Conservation (phyloP, 1,140 invertebrate genomes). For the Drosophila eugracilis region DNA sequence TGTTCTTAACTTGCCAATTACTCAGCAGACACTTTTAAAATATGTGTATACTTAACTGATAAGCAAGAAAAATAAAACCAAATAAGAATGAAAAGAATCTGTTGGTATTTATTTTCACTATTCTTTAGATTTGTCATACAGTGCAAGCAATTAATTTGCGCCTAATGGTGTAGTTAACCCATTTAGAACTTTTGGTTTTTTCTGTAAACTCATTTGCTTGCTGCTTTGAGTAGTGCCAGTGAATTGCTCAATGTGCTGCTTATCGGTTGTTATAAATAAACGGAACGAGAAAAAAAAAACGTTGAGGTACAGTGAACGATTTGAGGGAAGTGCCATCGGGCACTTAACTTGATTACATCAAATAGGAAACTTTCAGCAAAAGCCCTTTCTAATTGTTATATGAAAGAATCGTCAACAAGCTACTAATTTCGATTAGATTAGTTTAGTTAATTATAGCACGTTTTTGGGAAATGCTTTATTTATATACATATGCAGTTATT, state of each 20-base stretch:
- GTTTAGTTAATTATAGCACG: too few species aligned
- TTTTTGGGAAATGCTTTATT: background rate
- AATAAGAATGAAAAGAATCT: slow-evolving; percentile 22
- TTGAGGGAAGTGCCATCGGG: slow-evolving; percentile 6
- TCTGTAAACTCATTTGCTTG: slow-evolving; percentile 20
- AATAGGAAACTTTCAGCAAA: background rate
- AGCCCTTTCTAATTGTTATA: background rate
- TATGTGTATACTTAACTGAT: slow-evolving; percentile 44
- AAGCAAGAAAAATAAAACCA: slow-evolving; percentile 44
- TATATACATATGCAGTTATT: background rate
- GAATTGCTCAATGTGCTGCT: slow-evolving; percentile 35
- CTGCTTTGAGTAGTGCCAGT: slow-evolving; percentile 26
- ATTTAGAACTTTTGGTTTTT: slow-evolving; percentile 40
- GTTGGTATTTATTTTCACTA: background rate
- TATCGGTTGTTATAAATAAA: slow-evolving; percentile 47
- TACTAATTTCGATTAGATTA: background rate
- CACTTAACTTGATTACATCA: slow-evolving; percentile 11
- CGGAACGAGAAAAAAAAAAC: slow-evolving; percentile 26
- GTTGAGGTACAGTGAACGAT: slow-evolving; percentile 18
- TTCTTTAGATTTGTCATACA: slow-evolving; percentile 35
- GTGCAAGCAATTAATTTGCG: slow-evolving; percentile 70
- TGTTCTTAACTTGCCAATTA: slow-evolving; percentile 32
- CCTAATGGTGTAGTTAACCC: slow-evolving; percentile 41
- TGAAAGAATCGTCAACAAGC: background rate
- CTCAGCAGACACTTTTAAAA: slow-evolving; percentile 45